Evolutionary conservation across 2,113 vertebrate genomes (phyloP).

Genomic region (Athene cunicularia): DNA sequence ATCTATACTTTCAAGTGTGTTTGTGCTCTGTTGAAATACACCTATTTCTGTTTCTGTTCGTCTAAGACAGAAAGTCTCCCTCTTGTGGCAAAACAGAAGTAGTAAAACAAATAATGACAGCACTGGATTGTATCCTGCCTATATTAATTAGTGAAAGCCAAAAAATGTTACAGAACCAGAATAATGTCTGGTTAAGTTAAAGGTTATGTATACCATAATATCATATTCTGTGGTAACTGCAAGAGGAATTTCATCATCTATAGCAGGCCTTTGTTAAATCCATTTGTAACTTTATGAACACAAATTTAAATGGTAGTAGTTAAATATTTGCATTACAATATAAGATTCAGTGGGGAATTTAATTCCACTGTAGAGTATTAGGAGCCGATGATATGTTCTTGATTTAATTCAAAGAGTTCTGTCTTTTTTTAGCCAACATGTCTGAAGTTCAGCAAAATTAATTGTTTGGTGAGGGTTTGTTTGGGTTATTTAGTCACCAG

Average conservation of each 20-base stretch:
- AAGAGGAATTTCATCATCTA: neutral
- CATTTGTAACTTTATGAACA: neutral
- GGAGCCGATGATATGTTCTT: neutral
- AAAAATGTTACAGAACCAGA: neutral
- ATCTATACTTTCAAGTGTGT: neutral
- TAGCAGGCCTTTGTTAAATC: neutral
- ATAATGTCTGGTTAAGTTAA: neutral
- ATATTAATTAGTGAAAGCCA: neutral
- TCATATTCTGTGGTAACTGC: neutral
- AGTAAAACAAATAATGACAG: neutral
- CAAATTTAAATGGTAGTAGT: neutral
- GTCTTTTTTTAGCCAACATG: neutral
- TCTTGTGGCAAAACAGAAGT: slow-evolving; percentile 37
- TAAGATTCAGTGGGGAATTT: neutral
- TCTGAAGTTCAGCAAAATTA: neutral
- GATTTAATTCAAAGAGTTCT: neutral
- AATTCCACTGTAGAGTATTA: neutral
- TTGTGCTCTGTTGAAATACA: neutral
- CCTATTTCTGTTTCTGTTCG: neutral
- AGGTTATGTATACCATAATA: neutral
- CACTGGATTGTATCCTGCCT: neutral
- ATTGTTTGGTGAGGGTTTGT: neutral
- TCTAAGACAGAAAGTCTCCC: slow-evolving; percentile 29
- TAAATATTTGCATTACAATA: neutral
- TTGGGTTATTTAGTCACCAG: neutral